Base-by-base conservation (phyloP, 1,140 invertebrate species). In the Oppia nitens region DNA sequence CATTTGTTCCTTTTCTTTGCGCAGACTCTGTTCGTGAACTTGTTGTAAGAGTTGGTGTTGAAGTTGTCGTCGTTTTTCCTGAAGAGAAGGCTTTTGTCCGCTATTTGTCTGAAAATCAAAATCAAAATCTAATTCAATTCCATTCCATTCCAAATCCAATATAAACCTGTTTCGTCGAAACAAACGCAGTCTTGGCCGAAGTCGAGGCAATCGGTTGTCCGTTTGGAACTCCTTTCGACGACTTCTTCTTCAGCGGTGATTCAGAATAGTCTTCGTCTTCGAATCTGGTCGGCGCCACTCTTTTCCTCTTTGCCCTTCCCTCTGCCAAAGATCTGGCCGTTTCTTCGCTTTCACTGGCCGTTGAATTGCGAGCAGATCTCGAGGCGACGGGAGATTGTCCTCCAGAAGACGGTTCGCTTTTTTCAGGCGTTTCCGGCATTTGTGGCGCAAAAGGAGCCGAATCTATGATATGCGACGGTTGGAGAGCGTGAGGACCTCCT, bases 191-290 rank as follows among this genome's bases (percentile, higher is more conserved):
- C 32, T 40, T 40, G 6, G 6, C 32, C 32, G 17, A n/a, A n/a
- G n/a, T 17, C 32, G 17, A 40, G 6, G 32, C 6, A 40, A 17
- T 9, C 32, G 32, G 32, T 40, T 40, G 32, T 40, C 32, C 32
- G 17, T 40, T 40, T 40, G 6, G 6, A 40, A 6, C 32, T 6
- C 32, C 66, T 32, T 47, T 59, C 21, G 26, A 4, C n/a, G 40
- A 48, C 20, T 59, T 61, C 20, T 60, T 60, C 6, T 21, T 24
- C 12, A 27, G 23, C 12, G 53, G 49, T 26, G 25, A 26, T 26
- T 51, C 32, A 12, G 23, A 24, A 53, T 48, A 53, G 21, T 53
- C 47, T 47, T 62, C 60, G 6, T 61, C 60, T 24, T 62, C 60
- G 29, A 62, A 62, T 27, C 60, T 1, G 3, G 55, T 28, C n/a